Percentiles rank a stretch among this genome's conserved stretches.
These are phyloP conservation scores for Bemisia tabaci DNA, from an alignment of 1,140 invertebrate species.

Conservation along the genomic window DNA sequence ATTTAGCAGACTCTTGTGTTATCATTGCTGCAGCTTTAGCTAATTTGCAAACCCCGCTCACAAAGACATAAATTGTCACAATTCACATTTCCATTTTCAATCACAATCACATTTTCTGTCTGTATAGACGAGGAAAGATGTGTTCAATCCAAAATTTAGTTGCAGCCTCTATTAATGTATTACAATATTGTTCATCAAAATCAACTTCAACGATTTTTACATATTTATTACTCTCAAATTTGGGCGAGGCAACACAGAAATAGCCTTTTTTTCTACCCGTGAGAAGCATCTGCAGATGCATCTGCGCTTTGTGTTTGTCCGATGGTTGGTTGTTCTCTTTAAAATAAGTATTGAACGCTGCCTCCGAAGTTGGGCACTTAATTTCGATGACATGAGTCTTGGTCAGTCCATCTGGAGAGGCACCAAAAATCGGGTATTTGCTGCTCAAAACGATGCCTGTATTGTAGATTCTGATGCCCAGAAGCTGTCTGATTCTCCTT, in stretches of 20 bases:
- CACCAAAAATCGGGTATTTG: slow-evolving; percentile 26
- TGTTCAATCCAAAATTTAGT: neutral
- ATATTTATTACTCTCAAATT: slow-evolving; percentile 24
- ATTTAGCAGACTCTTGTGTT: slow-evolving; percentile 25
- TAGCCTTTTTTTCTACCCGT: slow-evolving; percentile 28
- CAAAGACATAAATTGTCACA: slow-evolving; percentile 2
- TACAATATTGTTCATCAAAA: neutral
- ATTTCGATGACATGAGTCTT: slow-evolving; percentile 34
- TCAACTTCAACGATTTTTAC: slow-evolving; percentile 16
- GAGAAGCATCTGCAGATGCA: slow-evolving; percentile 36
- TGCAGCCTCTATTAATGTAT: neutral
- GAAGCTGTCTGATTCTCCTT: neutral
- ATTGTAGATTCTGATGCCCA: slow-evolving; percentile 12
- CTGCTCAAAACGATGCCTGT: slow-evolving; percentile 18
- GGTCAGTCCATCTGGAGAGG: slow-evolving; percentile 33
- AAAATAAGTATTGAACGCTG: slow-evolving; percentile 31
- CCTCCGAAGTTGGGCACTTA: slow-evolving; percentile 32
- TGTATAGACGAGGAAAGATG: neutral
- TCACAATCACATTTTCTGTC: no score
- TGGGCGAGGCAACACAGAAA: slow-evolving; percentile 25
- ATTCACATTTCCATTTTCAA: no score
- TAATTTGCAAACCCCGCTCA: slow-evolving; percentile 24
- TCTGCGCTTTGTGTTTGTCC: slow-evolving; percentile 33
- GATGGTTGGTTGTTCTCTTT: slow-evolving; percentile 26
- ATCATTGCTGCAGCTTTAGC: slow-evolving; percentile 23